Evolutionary conservation across 2,113 vertebrate species (phyloP).

Genomic region (Struthidea cinerea): DNA sequence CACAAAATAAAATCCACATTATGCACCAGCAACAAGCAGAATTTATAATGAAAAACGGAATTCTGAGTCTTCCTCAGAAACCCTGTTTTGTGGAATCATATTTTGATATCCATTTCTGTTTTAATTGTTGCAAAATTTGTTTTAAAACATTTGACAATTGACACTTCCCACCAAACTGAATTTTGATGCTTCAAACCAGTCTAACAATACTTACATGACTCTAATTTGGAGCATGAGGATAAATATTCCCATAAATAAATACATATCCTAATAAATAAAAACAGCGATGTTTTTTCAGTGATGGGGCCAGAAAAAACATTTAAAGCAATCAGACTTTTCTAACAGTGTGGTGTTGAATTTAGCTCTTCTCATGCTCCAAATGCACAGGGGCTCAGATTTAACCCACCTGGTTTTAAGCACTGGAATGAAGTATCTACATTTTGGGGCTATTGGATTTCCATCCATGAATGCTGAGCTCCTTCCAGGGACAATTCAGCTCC

Average conservation of each 20-base stretch:
- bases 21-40: neutral
- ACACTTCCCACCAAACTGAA: neutral
- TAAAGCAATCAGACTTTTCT: neutral
- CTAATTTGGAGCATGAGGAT: neutral
- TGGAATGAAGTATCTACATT: neutral
- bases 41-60: neutral
- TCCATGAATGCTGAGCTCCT: neutral
- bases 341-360: neutral
- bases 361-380: neutral
- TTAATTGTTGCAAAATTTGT: neutral
- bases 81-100: accelerated
- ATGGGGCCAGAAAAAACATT: neutral
- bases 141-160: neutral
- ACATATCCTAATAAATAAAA: neutral
- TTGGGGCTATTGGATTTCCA: neutral
- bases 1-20: neutral
- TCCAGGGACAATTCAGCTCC: neutral
- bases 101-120: neutral
- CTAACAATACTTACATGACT: neutral
- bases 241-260: neutral
- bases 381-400: neutral
- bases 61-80: neutral
- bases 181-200: neutral
- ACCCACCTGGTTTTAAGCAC: neutral
- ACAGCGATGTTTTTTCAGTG: accelerated